These are phyloP conservation scores for Icerya purchasi DNA, from an alignment of 2,888 invertebrate genomes.

Conservation along the genomic window DNA sequence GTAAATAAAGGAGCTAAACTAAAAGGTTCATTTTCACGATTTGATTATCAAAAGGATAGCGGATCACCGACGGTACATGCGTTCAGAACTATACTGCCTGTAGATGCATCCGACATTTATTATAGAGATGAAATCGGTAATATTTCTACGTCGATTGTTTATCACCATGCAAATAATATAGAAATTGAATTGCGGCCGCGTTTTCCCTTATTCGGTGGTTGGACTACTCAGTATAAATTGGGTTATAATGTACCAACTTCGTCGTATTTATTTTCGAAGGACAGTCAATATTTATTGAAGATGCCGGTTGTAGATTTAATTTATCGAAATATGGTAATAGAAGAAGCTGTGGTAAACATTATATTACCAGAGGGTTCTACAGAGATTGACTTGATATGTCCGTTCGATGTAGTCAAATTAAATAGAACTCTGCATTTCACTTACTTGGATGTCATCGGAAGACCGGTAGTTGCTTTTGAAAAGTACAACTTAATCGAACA, in stretches of 20 bases:
- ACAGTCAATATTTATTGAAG: slow-evolving; percentile 56
- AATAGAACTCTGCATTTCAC: slow-evolving; percentile 65
- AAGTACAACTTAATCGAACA: slow-evolving; percentile 79
- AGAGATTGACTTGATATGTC: slow-evolving; percentile 57
- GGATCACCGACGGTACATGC: slow-evolving; percentile 74
- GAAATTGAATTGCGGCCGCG: slow-evolving; percentile 89
- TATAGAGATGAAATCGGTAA: slow-evolving; percentile 97
- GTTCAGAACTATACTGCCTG: slow-evolving; percentile 61
- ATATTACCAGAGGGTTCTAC: slow-evolving; percentile 83
- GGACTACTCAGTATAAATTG: slow-evolving; percentile 90
- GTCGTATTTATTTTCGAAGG: slow-evolving; percentile 71
- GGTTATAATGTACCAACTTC: slow-evolving; percentile 96
- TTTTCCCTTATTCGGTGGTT: slow-evolving; percentile 95
- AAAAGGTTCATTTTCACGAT: slow-evolving; percentile 87
- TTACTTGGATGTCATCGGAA: slow-evolving; percentile 83
- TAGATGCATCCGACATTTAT: slow-evolving; percentile 76
- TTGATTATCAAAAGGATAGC: slow-evolving; percentile 89
- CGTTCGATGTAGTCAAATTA: slow-evolving; percentile 53
- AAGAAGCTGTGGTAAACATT: slow-evolving; percentile 66
- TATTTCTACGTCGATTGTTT: slow-evolving; percentile 90
- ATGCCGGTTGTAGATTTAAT: slow-evolving; percentile 93
- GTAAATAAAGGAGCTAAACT: slow-evolving; percentile 79
- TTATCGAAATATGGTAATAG: slow-evolving; percentile 88
- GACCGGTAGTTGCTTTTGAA: slow-evolving; percentile 63
- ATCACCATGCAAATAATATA: slow-evolving; percentile 69